phyloP scores from a whole-genome alignment of 2,888 invertebrate genomes.

The Mythimna vitellina region DNA sequence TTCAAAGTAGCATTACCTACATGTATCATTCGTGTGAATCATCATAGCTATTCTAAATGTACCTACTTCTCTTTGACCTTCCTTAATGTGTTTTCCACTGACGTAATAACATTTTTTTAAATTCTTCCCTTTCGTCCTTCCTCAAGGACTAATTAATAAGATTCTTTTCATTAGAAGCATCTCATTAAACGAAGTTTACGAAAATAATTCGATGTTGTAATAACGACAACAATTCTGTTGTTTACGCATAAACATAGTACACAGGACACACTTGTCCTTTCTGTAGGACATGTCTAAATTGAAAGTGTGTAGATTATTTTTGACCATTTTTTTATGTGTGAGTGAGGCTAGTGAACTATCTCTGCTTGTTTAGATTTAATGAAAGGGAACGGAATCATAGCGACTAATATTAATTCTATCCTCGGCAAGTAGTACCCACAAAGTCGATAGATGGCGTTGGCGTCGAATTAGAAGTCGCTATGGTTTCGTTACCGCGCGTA shows the following conservation, averaged over 20 bases:
- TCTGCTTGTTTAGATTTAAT: no score
- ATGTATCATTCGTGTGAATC: background rate
- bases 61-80: constrained; percentile 2
- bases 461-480: no score
- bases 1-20: background rate
- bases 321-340: constrained; percentile 45
- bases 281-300: constrained; percentile 1
- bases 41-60: constrained; percentile 3
- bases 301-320: background rate
- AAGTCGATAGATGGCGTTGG: no score
- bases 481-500: no score
- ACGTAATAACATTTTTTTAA: background rate
- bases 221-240: constrained; percentile 17
- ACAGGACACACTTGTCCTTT: constrained; percentile 10
- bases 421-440: no score
- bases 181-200: background rate
- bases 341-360: constrained; percentile 51
- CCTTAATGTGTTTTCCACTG: constrained; percentile 12
- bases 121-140: constrained; percentile 7
- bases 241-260: background rate
- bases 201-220: constrained; percentile 20
- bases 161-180: background rate
- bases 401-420: no score
- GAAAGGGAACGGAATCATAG: no score
- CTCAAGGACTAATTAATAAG: background rate